Evolutionary conservation across 1,140 invertebrate genomes (phyloP).

Genomic region (Zaprionus tsacasi): DNA sequence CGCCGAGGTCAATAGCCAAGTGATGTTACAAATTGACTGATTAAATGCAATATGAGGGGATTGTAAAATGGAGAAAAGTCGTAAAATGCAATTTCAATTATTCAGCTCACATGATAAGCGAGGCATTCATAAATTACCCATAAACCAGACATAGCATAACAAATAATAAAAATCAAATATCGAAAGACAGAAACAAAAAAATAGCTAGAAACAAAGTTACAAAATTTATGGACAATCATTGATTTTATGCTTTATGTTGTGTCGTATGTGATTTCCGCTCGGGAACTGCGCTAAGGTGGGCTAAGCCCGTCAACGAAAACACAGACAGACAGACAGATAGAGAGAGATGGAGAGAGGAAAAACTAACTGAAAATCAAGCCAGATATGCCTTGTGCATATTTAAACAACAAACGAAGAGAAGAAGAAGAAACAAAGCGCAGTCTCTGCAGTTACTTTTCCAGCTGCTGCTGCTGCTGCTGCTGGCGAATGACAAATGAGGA

Average conservation of each 20-base stretch:
- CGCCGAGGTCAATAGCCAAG: slow-evolving; percentile 37
- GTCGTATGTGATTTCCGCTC: slow-evolving; percentile 79
- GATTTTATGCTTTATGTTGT: slow-evolving; percentile 79
- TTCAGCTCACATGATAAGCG: slow-evolving; percentile 70
- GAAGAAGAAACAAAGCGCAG: slow-evolving; percentile 26
- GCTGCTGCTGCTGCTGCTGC: slow-evolving; percentile 23
- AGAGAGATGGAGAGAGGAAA: slow-evolving; percentile 17
- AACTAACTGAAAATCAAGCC: slow-evolving; percentile 41
- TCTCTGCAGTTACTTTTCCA: slow-evolving; percentile 37
- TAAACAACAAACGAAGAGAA: slow-evolving; percentile 50
- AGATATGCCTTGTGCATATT: slow-evolving; percentile 72
- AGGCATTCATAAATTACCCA: slow-evolving; percentile 81
- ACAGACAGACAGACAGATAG: neutral
- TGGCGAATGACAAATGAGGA: slow-evolving; percentile 69
- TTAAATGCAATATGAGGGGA: slow-evolving; percentile 48
- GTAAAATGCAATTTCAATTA: slow-evolving; percentile 60
- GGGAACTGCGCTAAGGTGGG: slow-evolving; percentile 72
- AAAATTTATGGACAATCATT: slow-evolving; percentile 73
- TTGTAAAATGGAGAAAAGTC: slow-evolving; percentile 51
- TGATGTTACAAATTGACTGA: slow-evolving; percentile 55
- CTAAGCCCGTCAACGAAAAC: slow-evolving; percentile 54
- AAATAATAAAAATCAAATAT: slow-evolving; percentile 31
- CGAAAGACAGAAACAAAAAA: slow-evolving; percentile 21
- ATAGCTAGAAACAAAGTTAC: slow-evolving; percentile 45
- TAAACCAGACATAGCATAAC: slow-evolving; percentile 56